Conservation (phyloP, 2,797 vertebrate species). For the Sebastes nivosus region DNA sequence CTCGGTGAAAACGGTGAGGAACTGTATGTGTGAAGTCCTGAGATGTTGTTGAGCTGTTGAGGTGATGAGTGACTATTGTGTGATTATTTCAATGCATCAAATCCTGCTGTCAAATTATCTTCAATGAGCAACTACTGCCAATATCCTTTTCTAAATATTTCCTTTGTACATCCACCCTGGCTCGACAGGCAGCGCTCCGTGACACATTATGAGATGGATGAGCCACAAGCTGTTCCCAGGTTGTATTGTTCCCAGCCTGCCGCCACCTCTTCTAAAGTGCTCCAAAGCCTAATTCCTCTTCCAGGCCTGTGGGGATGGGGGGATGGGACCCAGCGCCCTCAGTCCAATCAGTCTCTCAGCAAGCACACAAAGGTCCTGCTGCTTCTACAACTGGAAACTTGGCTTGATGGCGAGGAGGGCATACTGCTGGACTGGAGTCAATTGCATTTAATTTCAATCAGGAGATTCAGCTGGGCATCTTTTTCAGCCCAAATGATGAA, state of each 20-base stretch:
- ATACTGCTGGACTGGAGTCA: constrained; percentile 60
- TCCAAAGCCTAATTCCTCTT: constrained; percentile 74
- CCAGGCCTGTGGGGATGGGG: constrained; percentile 58
- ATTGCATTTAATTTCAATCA: constrained; percentile 67
- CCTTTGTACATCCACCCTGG: constrained; percentile 45
- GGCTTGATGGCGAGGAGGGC: constrained; percentile 57
- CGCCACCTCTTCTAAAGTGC: constrained; percentile 69
- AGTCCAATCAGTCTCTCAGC: constrained; percentile 78
- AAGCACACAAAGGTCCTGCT: constrained; percentile 78
- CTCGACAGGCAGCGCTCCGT: constrained; percentile 48
- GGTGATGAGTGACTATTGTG: neutral
- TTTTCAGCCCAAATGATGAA: constrained; percentile 38
- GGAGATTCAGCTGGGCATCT: constrained; percentile 52
- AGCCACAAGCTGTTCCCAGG: constrained; percentile 71
- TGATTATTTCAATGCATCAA: neutral
- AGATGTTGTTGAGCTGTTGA: neutral
- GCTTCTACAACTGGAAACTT: constrained; percentile 75
- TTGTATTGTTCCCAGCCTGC: constrained; percentile 74
- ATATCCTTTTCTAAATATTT: constrained; percentile 49
- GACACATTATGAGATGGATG: constrained; percentile 71
- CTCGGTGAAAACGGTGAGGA: neutral
- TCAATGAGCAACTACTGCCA: constrained; percentile 39
- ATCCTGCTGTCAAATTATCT: constrained; percentile 36
- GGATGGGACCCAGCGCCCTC: constrained; percentile 57
- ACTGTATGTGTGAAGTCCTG: neutral